phyloP scores from a whole-genome alignment of 1,140 invertebrate genomes.

The Paramacrobiotus metropolitanus region DNA sequence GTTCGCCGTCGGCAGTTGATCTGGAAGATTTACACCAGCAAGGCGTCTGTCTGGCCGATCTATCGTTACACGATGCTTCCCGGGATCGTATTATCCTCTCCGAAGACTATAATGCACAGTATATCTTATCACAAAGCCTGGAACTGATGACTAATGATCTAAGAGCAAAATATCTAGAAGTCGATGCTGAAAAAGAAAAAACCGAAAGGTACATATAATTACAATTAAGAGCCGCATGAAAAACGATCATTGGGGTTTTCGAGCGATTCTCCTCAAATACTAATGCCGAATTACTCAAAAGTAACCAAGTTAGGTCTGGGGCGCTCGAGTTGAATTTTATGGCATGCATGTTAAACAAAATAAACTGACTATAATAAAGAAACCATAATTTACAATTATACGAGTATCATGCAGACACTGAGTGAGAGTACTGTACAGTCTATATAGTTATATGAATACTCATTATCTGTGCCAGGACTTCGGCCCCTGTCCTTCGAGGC shows the following conservation, averaged over 20 bases:
- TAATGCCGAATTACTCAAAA: no score
- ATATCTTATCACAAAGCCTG: not conserved
- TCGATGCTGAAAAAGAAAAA: not conserved
- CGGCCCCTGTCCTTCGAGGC: no score
- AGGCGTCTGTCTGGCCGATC: constrained; percentile 14
- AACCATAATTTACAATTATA: no score
- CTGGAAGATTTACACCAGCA: constrained; percentile 15
- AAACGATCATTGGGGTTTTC: not conserved
- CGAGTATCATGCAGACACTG: no score
- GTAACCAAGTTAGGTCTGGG: not conserved
- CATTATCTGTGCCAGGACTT: no score
- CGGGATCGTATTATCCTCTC: constrained; percentile 14
- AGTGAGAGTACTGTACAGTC: no score
- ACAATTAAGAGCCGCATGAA: not conserved
- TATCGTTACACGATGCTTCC: constrained; percentile 17
- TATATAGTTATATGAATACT: no score
- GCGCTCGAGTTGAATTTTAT: not conserved
- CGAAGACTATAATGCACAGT: not conserved
- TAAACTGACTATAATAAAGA: no score
- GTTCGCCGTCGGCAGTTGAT: constrained; percentile 14
- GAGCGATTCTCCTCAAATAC: no score
- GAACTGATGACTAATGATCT: not conserved
- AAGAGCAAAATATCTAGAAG: not conserved
- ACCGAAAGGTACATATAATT: not conserved
- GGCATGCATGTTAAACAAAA: not conserved